phyloP scores from a whole-genome alignment of 2,888 invertebrate species.

The Thelaira solivaga region DNA sequence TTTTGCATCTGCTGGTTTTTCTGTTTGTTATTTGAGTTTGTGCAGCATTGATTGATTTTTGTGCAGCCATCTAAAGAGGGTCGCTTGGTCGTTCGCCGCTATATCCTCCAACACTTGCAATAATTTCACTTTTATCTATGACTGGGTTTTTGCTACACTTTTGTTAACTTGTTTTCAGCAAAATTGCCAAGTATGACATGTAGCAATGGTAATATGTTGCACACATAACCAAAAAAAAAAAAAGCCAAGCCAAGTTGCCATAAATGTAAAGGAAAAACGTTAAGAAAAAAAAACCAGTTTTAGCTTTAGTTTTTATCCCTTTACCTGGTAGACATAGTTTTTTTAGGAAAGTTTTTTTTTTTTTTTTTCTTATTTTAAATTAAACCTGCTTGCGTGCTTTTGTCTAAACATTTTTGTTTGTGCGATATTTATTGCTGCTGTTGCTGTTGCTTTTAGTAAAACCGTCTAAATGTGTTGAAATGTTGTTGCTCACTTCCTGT shows the following conservation, averaged over 20 bases:
- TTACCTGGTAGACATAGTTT: background rate
- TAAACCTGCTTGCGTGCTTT: background rate
- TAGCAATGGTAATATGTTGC: conserved; percentile 20
- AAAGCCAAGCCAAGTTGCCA: conserved; percentile 15
- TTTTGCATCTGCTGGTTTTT: background rate
- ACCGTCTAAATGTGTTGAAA: conserved; percentile 52
- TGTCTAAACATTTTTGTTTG: background rate
- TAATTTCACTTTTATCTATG: conserved; percentile 32
- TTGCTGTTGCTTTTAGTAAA: background rate
- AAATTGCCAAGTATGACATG: conserved; percentile 19
- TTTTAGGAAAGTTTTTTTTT: background rate
- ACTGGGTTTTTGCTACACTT: background rate
- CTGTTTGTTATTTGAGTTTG: background rate
- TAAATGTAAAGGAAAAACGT: conserved; percentile 9
- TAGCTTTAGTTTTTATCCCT: background rate
- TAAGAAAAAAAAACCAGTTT: background rate
- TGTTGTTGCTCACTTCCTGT: conserved; percentile 58
- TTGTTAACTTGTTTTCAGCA: background rate
- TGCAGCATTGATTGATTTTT: conserved; percentile 40
- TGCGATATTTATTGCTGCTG: background rate
- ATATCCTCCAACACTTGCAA: too few relatives aligned
- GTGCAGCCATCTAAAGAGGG: conserved; percentile 4
- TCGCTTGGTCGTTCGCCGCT: background rate
- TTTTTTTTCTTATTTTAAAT: background rate
- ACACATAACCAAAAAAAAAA: conserved; percentile 27